Evolutionary conservation across 2,797 vertebrate genomes (phyloP), one percentile per base, ranked within the genome.

Genomic region (Tokudaia tokunoshimensis): DNA sequence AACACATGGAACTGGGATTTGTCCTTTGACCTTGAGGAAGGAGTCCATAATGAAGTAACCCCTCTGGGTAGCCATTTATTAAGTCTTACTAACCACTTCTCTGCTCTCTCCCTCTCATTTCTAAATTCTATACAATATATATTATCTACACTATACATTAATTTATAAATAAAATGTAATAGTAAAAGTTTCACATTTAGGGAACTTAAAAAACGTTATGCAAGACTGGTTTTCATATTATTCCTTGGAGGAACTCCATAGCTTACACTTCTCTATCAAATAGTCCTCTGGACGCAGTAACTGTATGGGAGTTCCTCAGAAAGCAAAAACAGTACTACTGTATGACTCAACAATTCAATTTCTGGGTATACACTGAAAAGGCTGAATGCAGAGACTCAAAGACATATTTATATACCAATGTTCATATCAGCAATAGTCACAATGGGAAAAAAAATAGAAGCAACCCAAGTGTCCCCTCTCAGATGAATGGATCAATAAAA

Each of bases 221-320:
- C 1, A 89, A 89, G 61, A 57, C 24, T 86, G 12, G 52, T 79
- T 80, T 96, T 78, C 67, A 61, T 89, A 81, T 76, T 74, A 74
- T 10, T 93, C 19, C 12, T 29, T 20, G 11, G 84, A 67, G 37
- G 37, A 95, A 83, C 55, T 82, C 26, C 19, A 93, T 20, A 34
- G 26, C 74, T 89, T 85, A 84, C 22, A 90, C 12, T 94, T 97
- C 52, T 19, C 78, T 59, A 94, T 70, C 74, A 57, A 85, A 84
- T 1, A 55, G 55, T 24, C 78, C 72, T 87, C 76, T 78, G 61
- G 59, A 31, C 63, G 26, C 22, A 82, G 0, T 31, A 41, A 59
- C 1, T 55, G 5, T 79, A 63, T 29, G 75, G 24, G 44, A 13
- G 72, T 86, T 93, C 78, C 83, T 91, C 84, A 75, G 37, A 93